Evolutionary conservation across 2,888 invertebrate genomes (phyloP).

Genomic region (Eristalinus sepulchralis): DNA sequence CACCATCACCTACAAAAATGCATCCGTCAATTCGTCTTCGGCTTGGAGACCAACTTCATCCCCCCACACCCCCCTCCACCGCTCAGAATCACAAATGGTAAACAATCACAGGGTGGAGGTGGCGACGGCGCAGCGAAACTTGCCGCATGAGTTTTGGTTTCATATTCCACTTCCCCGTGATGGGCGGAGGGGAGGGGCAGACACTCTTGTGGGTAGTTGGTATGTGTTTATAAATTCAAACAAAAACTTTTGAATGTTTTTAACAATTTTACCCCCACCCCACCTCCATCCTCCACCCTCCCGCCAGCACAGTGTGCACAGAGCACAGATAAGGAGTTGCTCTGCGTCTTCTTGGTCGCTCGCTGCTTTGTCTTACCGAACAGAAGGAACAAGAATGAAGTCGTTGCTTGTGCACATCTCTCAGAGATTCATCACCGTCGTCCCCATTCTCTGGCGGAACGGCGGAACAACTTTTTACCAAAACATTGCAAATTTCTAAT

Average conservation of each 20-base stretch:
- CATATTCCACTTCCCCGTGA: slow-evolving; percentile 7
- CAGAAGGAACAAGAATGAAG: not conserved
- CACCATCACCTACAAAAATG: slow-evolving; percentile 35
- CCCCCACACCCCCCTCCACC: not conserved
- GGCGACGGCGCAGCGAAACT: slow-evolving; percentile 2
- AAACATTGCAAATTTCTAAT: slow-evolving; percentile 69
- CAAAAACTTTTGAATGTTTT: slow-evolving; percentile 70
- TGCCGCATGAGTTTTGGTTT: slow-evolving; percentile 37
- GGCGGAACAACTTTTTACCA: slow-evolving; percentile 48
- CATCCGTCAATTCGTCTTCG: slow-evolving; percentile 68
- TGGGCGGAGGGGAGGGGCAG: not conserved
- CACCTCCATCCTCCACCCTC: not conserved
- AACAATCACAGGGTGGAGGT: slow-evolving; percentile 32
- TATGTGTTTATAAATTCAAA: slow-evolving; percentile 71
- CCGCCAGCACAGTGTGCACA: slow-evolving; percentile 19
- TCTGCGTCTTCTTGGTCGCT: not conserved
- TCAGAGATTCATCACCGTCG: slow-evolving; percentile 28
- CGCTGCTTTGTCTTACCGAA: not conserved
- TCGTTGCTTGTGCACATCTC: not conserved
- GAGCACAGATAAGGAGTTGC: slow-evolving; percentile 49
- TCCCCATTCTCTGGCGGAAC: not conserved
- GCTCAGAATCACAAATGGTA: slow-evolving; percentile 41
- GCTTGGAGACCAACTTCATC: not conserved
- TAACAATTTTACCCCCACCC: slow-evolving; percentile 51
- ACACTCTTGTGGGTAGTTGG: slow-evolving; percentile 13